Evolutionary conservation across 2,888 invertebrate species (phyloP), one percentile per base, ranked within the genome.

Genomic region (Callimorpha dominula): DNA sequence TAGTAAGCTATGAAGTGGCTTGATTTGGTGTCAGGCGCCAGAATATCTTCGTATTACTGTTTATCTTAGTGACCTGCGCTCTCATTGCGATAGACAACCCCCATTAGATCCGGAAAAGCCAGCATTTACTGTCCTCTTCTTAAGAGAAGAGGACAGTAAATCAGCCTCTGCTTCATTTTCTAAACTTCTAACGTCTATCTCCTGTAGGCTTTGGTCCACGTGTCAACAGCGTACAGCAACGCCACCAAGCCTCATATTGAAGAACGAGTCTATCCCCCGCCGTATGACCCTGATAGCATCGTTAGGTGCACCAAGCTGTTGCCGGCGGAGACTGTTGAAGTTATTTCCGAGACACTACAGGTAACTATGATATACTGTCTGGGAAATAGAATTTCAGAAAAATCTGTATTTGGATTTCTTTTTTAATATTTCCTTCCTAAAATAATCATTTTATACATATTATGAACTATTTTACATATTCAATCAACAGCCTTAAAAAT

Each of bases 191-290:
- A 12, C n/a, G 63, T 62, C 11, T 20, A 49, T 63, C 43, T 43
- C 17, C 40, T 15, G 6, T 87, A 97, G 96, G 97, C 97, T 80
- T 96, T 97, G 75, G 97, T 99, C 0, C 99, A 99, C 92, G 98
- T 99, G 5, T 99, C 99, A 0, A 99, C 99, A 0, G 99, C 99
- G 0, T 99, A 99, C 94, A 98, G 99, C 88, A 99, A 99, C 95
- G 98, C 99, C 65, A 98, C 99, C 75, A 96, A 97, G 70, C 95
- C 96, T 17, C 96, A 97, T 84, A 97, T 99, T 43, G 97, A 98
- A 70, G 99, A 99, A 91, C 95, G 96, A 12, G 97, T 99, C 60
- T 99, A 99, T 90, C 97, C 97, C 15, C 96, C 97, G 0, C 93
- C 97, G 0, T 96, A 96, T 71, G 96, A 97, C 80, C 97, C 97